Evolutionary conservation across 1,140 invertebrate species (phyloP).

Genomic region (Brachystomella parvula): DNA sequence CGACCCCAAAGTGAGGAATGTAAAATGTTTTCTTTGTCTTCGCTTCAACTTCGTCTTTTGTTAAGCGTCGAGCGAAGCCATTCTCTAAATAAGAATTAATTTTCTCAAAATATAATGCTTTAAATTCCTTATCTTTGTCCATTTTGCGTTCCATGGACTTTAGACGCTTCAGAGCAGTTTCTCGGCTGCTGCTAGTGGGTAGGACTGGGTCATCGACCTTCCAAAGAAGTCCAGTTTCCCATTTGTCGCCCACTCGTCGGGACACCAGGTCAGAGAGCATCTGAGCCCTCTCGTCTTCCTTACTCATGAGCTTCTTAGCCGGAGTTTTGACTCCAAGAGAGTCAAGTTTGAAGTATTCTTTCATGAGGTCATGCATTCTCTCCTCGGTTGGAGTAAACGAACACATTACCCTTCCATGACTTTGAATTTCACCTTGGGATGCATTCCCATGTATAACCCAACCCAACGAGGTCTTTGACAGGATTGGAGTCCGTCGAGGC

Average conservation of each 20-base stretch:
- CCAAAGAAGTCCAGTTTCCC: slow-evolving; percentile 11
- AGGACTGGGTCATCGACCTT: neutral
- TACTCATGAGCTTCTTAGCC: neutral
- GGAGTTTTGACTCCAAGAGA: neutral
- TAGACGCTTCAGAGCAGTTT: neutral
- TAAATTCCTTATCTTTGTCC: neutral
- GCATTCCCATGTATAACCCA: slow-evolving; percentile 4
- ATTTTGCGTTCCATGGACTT: neutral
- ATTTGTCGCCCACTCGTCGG: neutral
- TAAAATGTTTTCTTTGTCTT: neutral
- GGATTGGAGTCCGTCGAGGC: neutral
- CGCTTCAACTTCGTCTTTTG: neutral
- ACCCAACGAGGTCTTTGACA: neutral
- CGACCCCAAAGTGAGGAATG: neutral
- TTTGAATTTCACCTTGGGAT: neutral
- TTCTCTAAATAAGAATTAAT: neutral
- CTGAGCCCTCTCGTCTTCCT: neutral
- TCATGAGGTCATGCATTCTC: neutral
- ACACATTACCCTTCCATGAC: neutral
- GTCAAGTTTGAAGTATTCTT: neutral
- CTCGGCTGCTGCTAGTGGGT: neutral
- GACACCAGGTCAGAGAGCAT: neutral
- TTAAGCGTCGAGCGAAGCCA: neutral
- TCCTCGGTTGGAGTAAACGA: neutral
- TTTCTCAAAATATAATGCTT: neutral